Evolutionary conservation across 2,888 invertebrate species (phyloP).

Genomic region (Cephus pygmeus): DNA sequence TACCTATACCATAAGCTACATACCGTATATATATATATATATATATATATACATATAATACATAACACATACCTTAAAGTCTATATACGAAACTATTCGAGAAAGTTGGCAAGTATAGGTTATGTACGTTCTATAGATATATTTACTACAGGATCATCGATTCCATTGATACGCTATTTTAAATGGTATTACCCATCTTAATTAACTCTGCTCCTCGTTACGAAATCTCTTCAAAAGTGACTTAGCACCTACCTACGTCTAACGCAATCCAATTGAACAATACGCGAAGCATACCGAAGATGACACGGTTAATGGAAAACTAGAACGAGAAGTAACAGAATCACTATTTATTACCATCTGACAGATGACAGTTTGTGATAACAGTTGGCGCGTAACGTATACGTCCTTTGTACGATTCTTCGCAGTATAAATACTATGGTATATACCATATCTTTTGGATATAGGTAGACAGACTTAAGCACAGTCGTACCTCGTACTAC

Average conservation of each 20-base stretch:
- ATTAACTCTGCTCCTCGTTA: background rate
- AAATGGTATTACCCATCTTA: background rate
- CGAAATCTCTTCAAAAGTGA: background rate
- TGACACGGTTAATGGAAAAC: background rate
- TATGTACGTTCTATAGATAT: background rate
- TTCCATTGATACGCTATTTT: background rate
- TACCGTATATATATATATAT: background rate
- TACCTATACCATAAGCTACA: background rate
- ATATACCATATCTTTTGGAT: background rate
- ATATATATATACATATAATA: background rate
- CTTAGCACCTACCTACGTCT: background rate
- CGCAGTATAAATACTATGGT: background rate
- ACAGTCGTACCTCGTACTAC: background rate
- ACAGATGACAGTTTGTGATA: background rate
- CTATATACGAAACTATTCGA: constrained; percentile 9
- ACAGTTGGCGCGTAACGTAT: background rate
- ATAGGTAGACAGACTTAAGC: background rate
- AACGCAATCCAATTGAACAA: background rate
- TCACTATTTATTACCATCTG: background rate
- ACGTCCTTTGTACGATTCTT: background rate
- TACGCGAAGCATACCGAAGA: background rate
- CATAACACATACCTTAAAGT: background rate
- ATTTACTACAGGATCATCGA: background rate
- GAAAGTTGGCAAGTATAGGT: constrained; percentile 3
- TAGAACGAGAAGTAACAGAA: background rate